Base-by-base conservation (phyloP, 2,113 vertebrate species). In the Lophotis ruficrista region DNA sequence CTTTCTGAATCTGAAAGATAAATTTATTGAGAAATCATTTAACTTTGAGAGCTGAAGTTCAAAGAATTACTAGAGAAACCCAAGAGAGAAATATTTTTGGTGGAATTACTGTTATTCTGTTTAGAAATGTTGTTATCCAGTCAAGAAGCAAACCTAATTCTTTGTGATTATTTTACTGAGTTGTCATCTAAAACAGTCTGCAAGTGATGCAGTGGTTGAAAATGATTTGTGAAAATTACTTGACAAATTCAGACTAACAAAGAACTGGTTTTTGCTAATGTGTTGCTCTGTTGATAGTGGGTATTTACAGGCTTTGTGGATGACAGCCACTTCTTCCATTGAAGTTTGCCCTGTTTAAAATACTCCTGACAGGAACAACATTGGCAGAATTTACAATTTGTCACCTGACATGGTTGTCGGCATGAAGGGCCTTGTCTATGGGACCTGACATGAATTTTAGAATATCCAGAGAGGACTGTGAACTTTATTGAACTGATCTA, bases 301-400 rank as follows among this genome's bases (percentile, higher is more conserved):
- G 20, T 53, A 64, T 87, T 94, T 78, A 15, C 25, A 84, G 30
- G 41, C 43, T 95, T 93, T 69, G 45, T 7, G 56, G 51, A 66
- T 6, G 7, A 51, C 75, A 47, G 62, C 73, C 43, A 56, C 43
- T 89, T 92, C 80, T 86, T 54, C n/a, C 45, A 27, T 2, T 66
- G 58, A 91, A 73, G 43, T 22, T 38, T 92, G 17, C 38, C 22
- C 8, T 80, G 33, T 60, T 95, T 86, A 77, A 90, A 93, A 56
- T 73, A 75, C 8, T 80, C 11, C 43, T 72, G 58, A 88, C 56
- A 73, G 41, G 21, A 93, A 13, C 17, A 76, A 50, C n/a, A 33
- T 30, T 65, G 38, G 27, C 12, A 89, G 68, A 77, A 86, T 97
- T 80, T 94, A n/a, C 62, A 73, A 7, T 93, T 94, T 77, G n/a